These are phyloP conservation scores for Aphidius colemani DNA, from an alignment of 2,888 invertebrate genomes.

Conservation along the genomic window DNA sequence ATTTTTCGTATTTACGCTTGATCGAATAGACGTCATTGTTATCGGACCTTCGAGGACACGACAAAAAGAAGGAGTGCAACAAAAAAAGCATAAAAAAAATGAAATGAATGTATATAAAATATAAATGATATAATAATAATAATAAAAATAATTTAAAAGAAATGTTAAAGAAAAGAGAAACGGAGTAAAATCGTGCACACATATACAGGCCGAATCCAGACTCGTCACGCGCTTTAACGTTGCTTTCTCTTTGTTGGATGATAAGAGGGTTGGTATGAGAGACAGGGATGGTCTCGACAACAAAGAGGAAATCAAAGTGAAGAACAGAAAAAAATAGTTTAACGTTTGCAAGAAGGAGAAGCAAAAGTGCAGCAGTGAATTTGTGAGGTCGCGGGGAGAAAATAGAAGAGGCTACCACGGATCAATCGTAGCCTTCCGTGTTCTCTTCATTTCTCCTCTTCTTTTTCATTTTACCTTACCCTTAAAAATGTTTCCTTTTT, in stretches of 20 bases:
- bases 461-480: conserved; percentile 33
- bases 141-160: conserved; percentile 27
- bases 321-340: conserved; percentile 14
- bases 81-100: conserved; percentile 25
- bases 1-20: neutral
- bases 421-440: conserved; percentile 57
- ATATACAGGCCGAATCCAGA: neutral
- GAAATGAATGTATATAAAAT: conserved; percentile 5
- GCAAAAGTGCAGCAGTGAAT: conserved; percentile 49
- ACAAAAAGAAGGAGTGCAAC: conserved; percentile 9
- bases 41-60: conserved; percentile 2
- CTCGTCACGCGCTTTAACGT: conserved; percentile 22
- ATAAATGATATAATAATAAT: conserved; percentile 18
- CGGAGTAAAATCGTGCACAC: conserved; percentile 28
- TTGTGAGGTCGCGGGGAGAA: conserved; percentile 47
- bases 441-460: conserved; percentile 53
- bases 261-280: conserved; percentile 33
- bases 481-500: conserved; percentile 17
- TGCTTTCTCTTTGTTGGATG: conserved; percentile 35
- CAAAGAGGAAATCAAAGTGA: conserved; percentile 20
- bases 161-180: conserved; percentile 32
- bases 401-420: conserved; percentile 49
- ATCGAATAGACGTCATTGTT: conserved; percentile 8
- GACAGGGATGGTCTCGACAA: conserved; percentile 35
- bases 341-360: conserved; percentile 34